Evolutionary conservation across 2,797 vertebrate genomes (phyloP).

Genomic region (Notolepis coatsorum): DNA sequence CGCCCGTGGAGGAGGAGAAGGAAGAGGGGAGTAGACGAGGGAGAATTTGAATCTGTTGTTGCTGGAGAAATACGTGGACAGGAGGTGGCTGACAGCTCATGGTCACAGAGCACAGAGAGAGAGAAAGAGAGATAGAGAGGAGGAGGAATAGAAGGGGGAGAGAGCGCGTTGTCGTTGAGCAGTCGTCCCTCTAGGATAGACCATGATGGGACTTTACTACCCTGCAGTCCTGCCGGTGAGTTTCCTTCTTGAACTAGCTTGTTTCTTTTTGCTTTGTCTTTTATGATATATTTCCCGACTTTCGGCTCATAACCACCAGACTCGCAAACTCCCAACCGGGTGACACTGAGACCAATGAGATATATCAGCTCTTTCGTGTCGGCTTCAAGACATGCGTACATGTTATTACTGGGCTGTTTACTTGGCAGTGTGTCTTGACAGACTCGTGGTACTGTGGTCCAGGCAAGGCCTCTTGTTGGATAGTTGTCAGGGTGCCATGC

Average conservation of each 20-base stretch:
- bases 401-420: slow-evolving; percentile 29
- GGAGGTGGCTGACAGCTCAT: slow-evolving; percentile 66
- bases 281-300: too few species aligned
- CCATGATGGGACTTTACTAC: slow-evolving; percentile 83
- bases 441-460: slow-evolving; percentile 46
- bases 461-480: slow-evolving; percentile 70
- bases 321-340: slow-evolving; percentile 2
- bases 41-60: slow-evolving; percentile 77
- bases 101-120: slow-evolving; percentile 66
- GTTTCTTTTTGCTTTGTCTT: neutral
- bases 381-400: neutral
- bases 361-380: slow-evolving; percentile 13
- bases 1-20: slow-evolving; percentile 45
- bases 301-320: too few species aligned
- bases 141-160: slow-evolving; percentile 34
- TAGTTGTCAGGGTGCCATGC: slow-evolving; percentile 58
- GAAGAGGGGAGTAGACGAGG: slow-evolving; percentile 65
- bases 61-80: slow-evolving; percentile 65
- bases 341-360: neutral
- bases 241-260: slow-evolving; percentile 12
- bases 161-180: slow-evolving; percentile 52
- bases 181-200: slow-evolving; percentile 66
- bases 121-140: slow-evolving; percentile 57
- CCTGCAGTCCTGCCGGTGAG: slow-evolving; percentile 78
- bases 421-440: slow-evolving; percentile 39